These are phyloP conservation scores for Aleiodes leptofemur DNA, from an alignment of 2,888 invertebrate genomes.

Conservation along the genomic window DNA sequence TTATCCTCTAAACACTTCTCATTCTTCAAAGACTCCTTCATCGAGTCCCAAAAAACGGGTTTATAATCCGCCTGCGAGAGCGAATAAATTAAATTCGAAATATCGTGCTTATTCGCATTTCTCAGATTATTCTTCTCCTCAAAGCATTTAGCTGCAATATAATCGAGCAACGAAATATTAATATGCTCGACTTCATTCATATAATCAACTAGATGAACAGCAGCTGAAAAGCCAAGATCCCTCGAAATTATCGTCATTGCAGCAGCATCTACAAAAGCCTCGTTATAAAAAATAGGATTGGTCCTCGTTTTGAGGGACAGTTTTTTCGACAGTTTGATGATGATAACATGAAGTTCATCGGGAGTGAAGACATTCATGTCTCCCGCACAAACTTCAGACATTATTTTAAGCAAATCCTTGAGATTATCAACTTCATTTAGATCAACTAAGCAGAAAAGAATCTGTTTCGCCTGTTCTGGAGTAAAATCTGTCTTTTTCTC, in stretches of 20 bases:
- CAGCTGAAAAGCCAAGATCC: conserved; percentile 53
- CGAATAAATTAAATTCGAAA: conserved; percentile 77
- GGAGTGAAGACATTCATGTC: not conserved
- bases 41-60: conserved; percentile 78
- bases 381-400: not conserved
- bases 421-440: conserved; percentile 70
- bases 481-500: conserved; percentile 67
- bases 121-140: conserved; percentile 73
- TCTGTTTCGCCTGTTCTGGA: conserved; percentile 75
- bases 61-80: conserved; percentile 80
- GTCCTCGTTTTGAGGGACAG: not conserved
- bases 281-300: conserved; percentile 79
- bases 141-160: conserved; percentile 77
- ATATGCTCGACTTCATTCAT: conserved; percentile 47
- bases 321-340: not conserved
- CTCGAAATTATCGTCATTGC: conserved; percentile 64
- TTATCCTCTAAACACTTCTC: conserved; percentile 59
- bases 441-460: conserved; percentile 62
- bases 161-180: conserved; percentile 78
- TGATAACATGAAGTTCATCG: not conserved
- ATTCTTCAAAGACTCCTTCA: conserved; percentile 75
- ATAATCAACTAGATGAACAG: conserved; percentile 42
- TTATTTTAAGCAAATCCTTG: not conserved
- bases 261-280: conserved; percentile 78
- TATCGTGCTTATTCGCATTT: conserved; percentile 73